Percentiles rank a stretch among this genome's conserved stretches.
These are phyloP conservation scores for Stegodyphus dumicola DNA, from an alignment of 1,140 invertebrate genomes.

Conservation along the genomic window DNA sequence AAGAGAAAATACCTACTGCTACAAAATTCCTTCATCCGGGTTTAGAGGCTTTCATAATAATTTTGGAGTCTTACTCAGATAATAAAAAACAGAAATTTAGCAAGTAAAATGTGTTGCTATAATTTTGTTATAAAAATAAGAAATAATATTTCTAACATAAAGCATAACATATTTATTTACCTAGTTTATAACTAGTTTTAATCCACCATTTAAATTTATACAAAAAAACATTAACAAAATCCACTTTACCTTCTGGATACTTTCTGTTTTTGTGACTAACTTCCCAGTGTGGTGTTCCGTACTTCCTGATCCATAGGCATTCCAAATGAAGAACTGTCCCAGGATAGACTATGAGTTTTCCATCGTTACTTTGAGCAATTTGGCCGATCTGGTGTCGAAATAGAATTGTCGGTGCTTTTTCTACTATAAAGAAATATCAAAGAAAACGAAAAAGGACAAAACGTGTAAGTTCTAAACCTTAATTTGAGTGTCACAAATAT, in stretches of 20 bases:
- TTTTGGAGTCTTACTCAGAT: too few relatives aligned
- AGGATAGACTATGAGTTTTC: conserved; percentile 84
- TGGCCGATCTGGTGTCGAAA: conserved; percentile 83
- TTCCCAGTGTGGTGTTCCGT: conserved; percentile 85
- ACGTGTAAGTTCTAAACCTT: neutral
- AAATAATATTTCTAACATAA: too few relatives aligned
- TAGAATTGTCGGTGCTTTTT: conserved; percentile 85
- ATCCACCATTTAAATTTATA: too few relatives aligned
- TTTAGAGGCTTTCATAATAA: too few relatives aligned
- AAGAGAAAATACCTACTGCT: too few relatives aligned
- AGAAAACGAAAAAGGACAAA: neutral
- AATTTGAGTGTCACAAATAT: neutral
- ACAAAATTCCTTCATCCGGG: too few relatives aligned
- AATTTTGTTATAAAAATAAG: too few relatives aligned
- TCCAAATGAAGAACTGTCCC: conserved; percentile 87
- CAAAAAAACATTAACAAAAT: too few relatives aligned
- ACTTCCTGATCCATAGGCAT: conserved; percentile 84
- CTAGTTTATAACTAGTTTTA: too few relatives aligned
- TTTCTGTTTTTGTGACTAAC: conserved; percentile 76
- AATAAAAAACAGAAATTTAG: too few relatives aligned
- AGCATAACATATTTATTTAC: too few relatives aligned
- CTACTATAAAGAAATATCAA: conserved; percentile 72
- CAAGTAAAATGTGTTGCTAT: too few relatives aligned
- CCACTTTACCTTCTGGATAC: conserved; percentile 75
- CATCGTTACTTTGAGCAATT: conserved; percentile 87